Evolutionary conservation across 2,888 invertebrate species (phyloP).

Genomic region (Adela reaumurella): DNA sequence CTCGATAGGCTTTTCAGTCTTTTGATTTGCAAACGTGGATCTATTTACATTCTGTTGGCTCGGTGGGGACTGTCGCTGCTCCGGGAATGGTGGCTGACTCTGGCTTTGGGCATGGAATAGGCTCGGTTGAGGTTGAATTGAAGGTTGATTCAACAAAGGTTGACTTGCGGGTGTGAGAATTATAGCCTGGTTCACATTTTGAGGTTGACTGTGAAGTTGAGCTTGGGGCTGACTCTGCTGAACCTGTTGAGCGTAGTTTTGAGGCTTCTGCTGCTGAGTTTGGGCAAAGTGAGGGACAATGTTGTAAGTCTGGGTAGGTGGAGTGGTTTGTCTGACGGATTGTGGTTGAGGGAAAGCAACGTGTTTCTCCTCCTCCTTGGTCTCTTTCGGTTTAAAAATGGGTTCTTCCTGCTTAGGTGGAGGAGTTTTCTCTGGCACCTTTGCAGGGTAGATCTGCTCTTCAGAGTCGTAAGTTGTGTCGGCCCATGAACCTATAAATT

Average conservation of each 20-base stretch:
- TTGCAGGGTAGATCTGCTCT: constrained; percentile 1
- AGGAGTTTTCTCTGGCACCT: constrained; percentile 11
- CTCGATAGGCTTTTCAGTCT: constrained; percentile 32
- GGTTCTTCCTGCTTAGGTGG: constrained; percentile 18
- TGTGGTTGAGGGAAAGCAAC: constrained; percentile 2
- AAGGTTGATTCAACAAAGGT: no score
- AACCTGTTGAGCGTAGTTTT: constrained; percentile 4
- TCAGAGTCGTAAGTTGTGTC: constrained; percentile 35
- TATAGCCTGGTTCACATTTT: no score
- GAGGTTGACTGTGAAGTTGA: no score
- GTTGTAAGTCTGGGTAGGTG: constrained; percentile 9
- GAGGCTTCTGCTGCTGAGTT: constrained; percentile 29
- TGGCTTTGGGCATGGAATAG: neutral
- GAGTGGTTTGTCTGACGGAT: neutral
- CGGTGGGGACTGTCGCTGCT: neutral
- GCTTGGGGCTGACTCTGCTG: neutral
- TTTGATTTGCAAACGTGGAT: constrained; percentile 26
- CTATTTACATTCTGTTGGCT: constrained; percentile 20
- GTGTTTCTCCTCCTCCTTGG: constrained; percentile 15
- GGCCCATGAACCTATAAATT: constrained; percentile 45
- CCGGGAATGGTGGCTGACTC: neutral
- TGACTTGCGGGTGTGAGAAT: no score
- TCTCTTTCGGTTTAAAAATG: constrained; percentile 13
- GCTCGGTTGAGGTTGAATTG: neutral
- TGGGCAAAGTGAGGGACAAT: constrained; percentile 35